These are phyloP conservation scores for Ichneumoninae sp. DNA, from an alignment of 2,888 invertebrate species.

Conservation along the genomic window DNA sequence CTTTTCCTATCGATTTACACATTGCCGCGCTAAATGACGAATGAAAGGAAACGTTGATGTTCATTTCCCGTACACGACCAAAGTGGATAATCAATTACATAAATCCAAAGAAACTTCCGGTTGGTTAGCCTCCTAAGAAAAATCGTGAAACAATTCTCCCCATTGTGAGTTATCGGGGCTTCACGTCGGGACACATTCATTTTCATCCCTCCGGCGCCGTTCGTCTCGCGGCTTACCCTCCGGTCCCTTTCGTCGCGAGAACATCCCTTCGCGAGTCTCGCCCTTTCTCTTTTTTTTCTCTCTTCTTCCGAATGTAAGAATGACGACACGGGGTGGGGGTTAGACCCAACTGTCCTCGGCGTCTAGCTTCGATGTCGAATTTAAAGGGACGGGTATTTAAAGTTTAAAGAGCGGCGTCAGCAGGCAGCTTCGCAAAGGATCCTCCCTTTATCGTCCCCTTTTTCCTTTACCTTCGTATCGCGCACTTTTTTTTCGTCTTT, in stretches of 20 bases:
- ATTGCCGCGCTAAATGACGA: neutral
- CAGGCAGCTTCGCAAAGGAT: slow-evolving; percentile 51
- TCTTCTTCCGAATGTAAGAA: slow-evolving; percentile 32
- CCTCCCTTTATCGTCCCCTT: slow-evolving; percentile 44
- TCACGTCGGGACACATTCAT: neutral
- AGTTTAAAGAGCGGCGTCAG: slow-evolving; percentile 69
- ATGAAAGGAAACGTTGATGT: slow-evolving; percentile 10
- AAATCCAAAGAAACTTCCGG: neutral
- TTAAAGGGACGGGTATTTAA: slow-evolving; percentile 72
- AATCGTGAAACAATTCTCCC: neutral
- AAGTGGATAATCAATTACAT: slow-evolving; percentile 14
- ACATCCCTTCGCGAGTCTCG: slow-evolving; percentile 47
- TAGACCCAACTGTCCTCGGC: slow-evolving; percentile 62
- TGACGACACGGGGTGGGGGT: neutral
- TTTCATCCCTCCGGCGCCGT: slow-evolving; percentile 15
- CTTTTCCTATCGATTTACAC: neutral
- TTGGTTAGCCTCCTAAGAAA: slow-evolving; percentile 4
- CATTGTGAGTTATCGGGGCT: slow-evolving; percentile 3
- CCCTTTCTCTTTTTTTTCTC: slow-evolving; percentile 24
- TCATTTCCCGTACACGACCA: neutral
- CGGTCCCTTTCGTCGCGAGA: slow-evolving; percentile 59
- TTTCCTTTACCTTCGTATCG: slow-evolving; percentile 49
- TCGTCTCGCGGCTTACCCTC: slow-evolving; percentile 31
- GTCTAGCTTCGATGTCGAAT: slow-evolving; percentile 64
- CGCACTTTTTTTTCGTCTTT: slow-evolving; percentile 51